Evolutionary conservation across 2,797 vertebrate species (phyloP), one percentile per base, ranked within the genome.

Genomic region (Helostoma temminkii): DNA sequence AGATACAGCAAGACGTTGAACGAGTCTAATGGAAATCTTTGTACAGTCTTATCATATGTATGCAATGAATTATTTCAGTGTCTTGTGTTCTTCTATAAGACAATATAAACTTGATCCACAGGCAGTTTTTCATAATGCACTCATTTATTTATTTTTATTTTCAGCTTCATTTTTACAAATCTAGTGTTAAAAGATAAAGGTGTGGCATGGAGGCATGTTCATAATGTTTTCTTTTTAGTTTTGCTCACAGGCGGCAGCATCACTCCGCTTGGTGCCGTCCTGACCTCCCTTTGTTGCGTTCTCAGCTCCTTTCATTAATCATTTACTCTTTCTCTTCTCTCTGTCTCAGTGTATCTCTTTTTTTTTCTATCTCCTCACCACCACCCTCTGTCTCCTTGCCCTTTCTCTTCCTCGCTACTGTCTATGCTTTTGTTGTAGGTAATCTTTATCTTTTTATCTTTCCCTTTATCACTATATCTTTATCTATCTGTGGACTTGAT

Each of bases 231-330:
- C 57, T 75, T 74, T 47, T 66, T 19, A 8, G 67, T 66, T 71
- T 62, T 41, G 36, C 59, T 84, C 73, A 28, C 54, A 55, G 52
- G 79, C 74, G 67, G 83, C 81, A 84, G 82, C 82, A 78, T 88
- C 78, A 49, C 79, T 81, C 67, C 46, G 78, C 53, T 64, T 47
- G 74, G 61, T 78, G 80, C 66, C 42, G 55, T 86, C 74, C 80
- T 88, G 86, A 88, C 88, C 86, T 92, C 81, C 84, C 59, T 66
- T 82, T 60, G 28, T 74, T 63, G 75, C 30, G 55, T 66, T 81
- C 78, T 72, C 59, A 72, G 75, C 78, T 86, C 76, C 83, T 61
- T 85, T 86, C 89, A 92, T 93, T 81, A 92, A 92, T 92, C 90
- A 91, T 92, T 91, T 85, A 91, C 81, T 72, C 84, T 58, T 66